A percentile compares a stretch with the other conserved stretches of the same genome.
phyloP scores from a whole-genome alignment of 2,888 invertebrate species.

The Liodrosophila aerea region DNA sequence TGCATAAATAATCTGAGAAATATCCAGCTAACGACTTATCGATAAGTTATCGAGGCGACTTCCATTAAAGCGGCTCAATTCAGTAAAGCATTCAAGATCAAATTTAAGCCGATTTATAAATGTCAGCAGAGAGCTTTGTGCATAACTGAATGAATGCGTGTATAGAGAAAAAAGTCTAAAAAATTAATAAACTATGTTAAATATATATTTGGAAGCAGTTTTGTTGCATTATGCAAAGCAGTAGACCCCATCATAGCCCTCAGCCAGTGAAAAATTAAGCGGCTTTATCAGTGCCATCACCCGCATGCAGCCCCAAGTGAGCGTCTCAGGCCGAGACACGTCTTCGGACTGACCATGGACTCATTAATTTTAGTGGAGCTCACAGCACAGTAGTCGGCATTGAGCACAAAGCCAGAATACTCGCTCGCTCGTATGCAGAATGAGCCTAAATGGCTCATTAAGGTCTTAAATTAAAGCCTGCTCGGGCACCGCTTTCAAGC shows the following conservation, averaged over 20 bases:
- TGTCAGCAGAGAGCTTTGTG: slow-evolving; percentile 55
- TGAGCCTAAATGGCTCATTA: slow-evolving; percentile 73
- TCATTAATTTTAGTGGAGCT: slow-evolving; percentile 65
- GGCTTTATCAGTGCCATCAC: slow-evolving; percentile 74
- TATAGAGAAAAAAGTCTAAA: slow-evolving; percentile 47
- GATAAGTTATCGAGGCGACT: no score
- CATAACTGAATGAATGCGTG: no score
- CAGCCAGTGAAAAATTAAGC: slow-evolving; percentile 72
- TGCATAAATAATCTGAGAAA: no score
- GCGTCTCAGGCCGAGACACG: background rate
- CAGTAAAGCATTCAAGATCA: slow-evolving; percentile 49
- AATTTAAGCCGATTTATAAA: slow-evolving; percentile 76
- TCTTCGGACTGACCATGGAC: slow-evolving; percentile 58
- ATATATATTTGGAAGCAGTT: slow-evolving; percentile 17
- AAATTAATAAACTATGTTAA: slow-evolving; percentile 70
- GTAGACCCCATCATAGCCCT: slow-evolving; percentile 46
- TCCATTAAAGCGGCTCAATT: background rate
- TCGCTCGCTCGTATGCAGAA: slow-evolving; percentile 49
- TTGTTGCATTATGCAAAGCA: slow-evolving; percentile 70
- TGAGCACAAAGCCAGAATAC: slow-evolving; percentile 66
- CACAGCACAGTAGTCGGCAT: slow-evolving; percentile 74
- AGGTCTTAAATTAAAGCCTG: slow-evolving; percentile 73
- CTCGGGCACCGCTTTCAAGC: slow-evolving; percentile 38
- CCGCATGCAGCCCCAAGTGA: slow-evolving; percentile 60
- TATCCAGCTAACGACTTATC: no score